Evolutionary conservation across 1,140 invertebrate genomes (phyloP), one percentile per base, ranked within the genome.

Genomic region (Formica exsecta): DNA sequence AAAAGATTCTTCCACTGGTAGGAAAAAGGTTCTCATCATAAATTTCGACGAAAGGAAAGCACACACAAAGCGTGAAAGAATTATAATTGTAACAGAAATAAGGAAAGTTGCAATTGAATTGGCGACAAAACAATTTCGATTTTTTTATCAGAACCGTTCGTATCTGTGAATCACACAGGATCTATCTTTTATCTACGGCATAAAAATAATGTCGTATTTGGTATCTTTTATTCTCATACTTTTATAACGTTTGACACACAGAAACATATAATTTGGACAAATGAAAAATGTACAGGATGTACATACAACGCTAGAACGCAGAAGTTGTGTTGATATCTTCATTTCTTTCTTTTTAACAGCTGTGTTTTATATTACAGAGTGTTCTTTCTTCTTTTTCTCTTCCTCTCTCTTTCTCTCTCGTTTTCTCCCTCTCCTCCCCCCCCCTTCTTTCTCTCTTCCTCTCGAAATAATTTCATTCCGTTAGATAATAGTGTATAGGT

Each of bases 181-280:
- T 74, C 16, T 57, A 22, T 59, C 25, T 57, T 32, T 71, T 83
- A 83, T 48, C 11, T 81, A 74, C 38, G 38, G 38, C 57, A 83
- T 29, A 83, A 74, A 61, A 83, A 29, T 73, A 36, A 74, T 41
- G 13, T 74, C 19, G 68, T 74, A 44, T 44, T 73, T 81, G 25
- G n/a, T 48, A 83, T 70, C n/a, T 83, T 83, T 83, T 83, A 83
- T 83, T 83, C 68, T 1, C 68, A 83, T 38, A 83, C 13, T 83
- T 83, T 83, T 83, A 83, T 83, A 74, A 83, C 64, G 76, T 57
- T 74, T 83, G 44, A 83, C 79, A 83, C 79, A 83, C n/a, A 83
- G 68, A 74, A 74, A 83, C 68, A 83, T 11, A 74, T 83, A 74
- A 74, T 83, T 83, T 62, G 25, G 29, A 83, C 29, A 73, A 83